Evolutionary conservation across 2,888 invertebrate genomes (phyloP).

Genomic region (Mythimna albipuncta): DNA sequence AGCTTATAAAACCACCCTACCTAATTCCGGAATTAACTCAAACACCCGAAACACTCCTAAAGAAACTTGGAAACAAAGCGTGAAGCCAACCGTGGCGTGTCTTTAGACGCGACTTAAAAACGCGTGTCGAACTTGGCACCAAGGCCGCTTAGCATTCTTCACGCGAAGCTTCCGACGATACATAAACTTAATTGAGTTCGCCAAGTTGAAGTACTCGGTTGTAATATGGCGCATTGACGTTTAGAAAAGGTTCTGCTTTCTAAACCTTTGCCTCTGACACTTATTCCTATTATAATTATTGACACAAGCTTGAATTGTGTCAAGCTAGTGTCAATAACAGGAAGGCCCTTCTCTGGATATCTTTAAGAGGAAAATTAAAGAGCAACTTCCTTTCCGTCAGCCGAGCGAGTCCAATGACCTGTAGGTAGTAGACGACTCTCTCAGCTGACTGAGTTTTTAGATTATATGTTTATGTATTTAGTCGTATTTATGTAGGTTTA

Average conservation of each 20-base stretch:
- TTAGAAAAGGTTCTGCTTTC: not conserved
- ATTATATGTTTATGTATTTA: no score
- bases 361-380: no score
- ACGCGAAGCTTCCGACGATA: conserved; percentile 47
- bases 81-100: conserved; percentile 25
- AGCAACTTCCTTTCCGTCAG: no score
- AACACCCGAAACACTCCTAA: conserved; percentile 22
- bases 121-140: conserved; percentile 34
- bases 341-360: no score
- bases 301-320: no score
- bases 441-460: no score
- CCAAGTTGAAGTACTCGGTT: conserved; percentile 45
- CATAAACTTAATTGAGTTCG: conserved; percentile 66
- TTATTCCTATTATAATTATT: not conserved
- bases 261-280: not conserved
- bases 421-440: no score
- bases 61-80: conserved; percentile 41
- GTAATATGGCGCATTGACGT: not conserved
- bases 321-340: no score
- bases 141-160: conserved; percentile 55
- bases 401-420: no score
- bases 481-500: no score
- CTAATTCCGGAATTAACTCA: conserved; percentile 28
- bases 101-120: conserved; percentile 34
- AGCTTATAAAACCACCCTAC: conserved; percentile 15